Base-by-base conservation (phyloP, 2,113 vertebrate genomes). In the Mystacornis crossleyi region DNA sequence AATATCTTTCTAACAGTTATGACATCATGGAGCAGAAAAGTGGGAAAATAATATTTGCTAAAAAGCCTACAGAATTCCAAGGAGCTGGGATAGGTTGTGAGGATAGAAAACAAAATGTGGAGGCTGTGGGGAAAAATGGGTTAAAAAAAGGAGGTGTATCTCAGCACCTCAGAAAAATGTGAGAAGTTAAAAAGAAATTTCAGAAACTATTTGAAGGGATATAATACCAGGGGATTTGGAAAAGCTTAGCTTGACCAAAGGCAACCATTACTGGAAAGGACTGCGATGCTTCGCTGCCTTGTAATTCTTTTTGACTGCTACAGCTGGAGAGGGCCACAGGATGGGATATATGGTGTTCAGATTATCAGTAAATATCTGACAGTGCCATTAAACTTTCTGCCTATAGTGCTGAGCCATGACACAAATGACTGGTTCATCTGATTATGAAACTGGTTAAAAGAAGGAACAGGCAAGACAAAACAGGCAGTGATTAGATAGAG, bases 381-480 rank as follows among this genome's bases (percentile, higher is more conserved):
- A 80, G 50, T 29, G 55, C n/a, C 91, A 95, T 57, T 92, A 94
- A 92, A 87, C 84, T 62, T 69, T 86, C 74, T 66, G 57, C 92
- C 73, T 85, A 51, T 42, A 67, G 57, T 90, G 54, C 77, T 94
- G 86, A 97, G 54, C 90, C 77, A 75, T 80, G 77, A 88, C 90
- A 96, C 72, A 98, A 97, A 94, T 80, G 51, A 66, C 43, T 93
- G 80, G 16, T 18, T 94, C 89, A 93, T 91, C 88, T 90, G 92
- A 9, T 93, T 96, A 90, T 83, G 79, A 95, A 96, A 95, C 70
- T 81, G 45, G 61, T 89, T 95, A 95, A 96, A 94, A 34, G 51
- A 89, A 94, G 45, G 65, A 95, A 90, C 51, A 94, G 96, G 85
- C 4, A 72, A 66, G 14, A 69, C 19, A 70, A 88, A 94, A 62